A percentile compares a stretch with the other conserved stretches of the same genome.
These are phyloP conservation scores for Himalopsyche tibetana DNA, from an alignment of 2,888 invertebrate genomes.

Conservation along the genomic window DNA sequence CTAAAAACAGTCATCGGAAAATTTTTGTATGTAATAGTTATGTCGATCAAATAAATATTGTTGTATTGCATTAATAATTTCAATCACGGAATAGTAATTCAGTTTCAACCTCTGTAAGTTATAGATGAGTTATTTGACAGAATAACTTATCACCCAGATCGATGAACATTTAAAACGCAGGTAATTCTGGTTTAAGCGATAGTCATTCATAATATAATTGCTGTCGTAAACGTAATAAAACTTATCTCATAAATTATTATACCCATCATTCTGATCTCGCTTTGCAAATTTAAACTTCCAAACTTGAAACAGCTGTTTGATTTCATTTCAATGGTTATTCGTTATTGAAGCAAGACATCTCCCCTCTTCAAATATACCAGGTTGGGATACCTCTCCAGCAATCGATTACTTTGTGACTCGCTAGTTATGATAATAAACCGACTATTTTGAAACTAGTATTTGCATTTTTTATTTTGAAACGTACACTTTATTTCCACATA, in stretches of 20 bases:
- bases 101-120: too few species aligned
- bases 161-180: constrained; percentile 6
- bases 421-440: constrained; percentile 26
- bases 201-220: constrained; percentile 41
- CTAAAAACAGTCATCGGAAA: too few species aligned
- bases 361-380: constrained; percentile 36
- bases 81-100: too few species aligned
- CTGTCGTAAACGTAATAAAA: constrained; percentile 51
- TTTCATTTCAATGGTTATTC: constrained; percentile 53
- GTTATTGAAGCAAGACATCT: constrained; percentile 45
- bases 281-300: constrained; percentile 56
- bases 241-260: constrained; percentile 51
- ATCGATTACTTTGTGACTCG: too few species aligned
- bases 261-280: constrained; percentile 48
- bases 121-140: not conserved
- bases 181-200: not conserved
- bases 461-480: too few species aligned
- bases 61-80: too few species aligned
- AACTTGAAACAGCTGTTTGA: constrained; percentile 56
- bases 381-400: not conserved
- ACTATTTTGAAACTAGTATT: too few species aligned
- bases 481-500: too few species aligned
- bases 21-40: too few species aligned
- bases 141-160: not conserved
- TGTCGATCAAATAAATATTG: too few species aligned